A percentile compares a stretch with the other conserved stretches of the same genome.
Conservation (phyloP, 2,113 vertebrate species). For the Erythrocercus mccallii region DNA sequence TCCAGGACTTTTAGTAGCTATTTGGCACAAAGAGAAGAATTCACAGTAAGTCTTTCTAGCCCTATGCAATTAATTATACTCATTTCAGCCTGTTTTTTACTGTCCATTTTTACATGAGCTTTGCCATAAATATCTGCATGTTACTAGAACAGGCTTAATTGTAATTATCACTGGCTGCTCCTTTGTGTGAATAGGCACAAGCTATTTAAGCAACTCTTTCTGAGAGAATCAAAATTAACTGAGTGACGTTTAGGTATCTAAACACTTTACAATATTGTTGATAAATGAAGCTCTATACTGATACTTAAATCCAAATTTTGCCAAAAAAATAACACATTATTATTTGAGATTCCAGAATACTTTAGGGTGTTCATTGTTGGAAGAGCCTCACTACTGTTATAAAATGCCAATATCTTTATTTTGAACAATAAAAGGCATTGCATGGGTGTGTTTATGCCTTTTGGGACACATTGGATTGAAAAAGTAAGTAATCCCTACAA, state of each 20-base stretch:
- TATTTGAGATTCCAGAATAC: not conserved
- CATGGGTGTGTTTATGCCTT: not conserved
- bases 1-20: not conserved
- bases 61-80: not conserved
- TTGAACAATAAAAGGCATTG: not conserved
- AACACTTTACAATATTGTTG: not conserved
- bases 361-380: not conserved
- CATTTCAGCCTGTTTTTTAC: not conserved
- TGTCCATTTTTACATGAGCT: not conserved
- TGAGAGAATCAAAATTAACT: not conserved
- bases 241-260: not conserved
- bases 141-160: not conserved
- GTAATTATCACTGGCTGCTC: not conserved
- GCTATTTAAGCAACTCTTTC: not conserved
- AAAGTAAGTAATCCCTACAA: not conserved
- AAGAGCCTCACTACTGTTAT: not conserved
- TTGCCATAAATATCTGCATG: not conserved
- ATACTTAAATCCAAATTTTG: not conserved
- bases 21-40: not conserved
- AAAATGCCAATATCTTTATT: fast-evolving
- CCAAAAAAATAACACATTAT: fast-evolving
- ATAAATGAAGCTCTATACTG: not conserved
- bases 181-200: not conserved
- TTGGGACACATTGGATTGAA: not conserved
- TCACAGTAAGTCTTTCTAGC: not conserved